phyloP scores from a whole-genome alignment of 2,888 invertebrate species.

The Catocala fraxini region DNA sequence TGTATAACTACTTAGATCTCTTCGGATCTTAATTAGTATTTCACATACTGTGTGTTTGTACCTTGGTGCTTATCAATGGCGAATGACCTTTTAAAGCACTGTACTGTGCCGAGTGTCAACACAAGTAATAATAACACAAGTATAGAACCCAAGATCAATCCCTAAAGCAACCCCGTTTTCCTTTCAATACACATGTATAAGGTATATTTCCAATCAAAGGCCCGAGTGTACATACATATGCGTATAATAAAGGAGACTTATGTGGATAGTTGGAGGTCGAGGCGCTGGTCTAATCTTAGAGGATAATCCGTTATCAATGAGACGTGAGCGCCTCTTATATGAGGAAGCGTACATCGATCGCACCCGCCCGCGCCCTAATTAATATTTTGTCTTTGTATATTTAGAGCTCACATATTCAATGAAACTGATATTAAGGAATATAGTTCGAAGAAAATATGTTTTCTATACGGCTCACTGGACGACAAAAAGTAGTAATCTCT shows the following conservation, averaged over 20 bases:
- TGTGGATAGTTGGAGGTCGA: slow-evolving; percentile 65
- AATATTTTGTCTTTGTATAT: slow-evolving; percentile 37
- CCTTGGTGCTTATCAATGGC: too few species aligned
- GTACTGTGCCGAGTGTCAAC: too few species aligned
- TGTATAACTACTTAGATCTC: too few species aligned
- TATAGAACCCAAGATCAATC: neutral
- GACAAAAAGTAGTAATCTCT: too few species aligned
- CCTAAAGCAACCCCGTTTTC: slow-evolving; percentile 10
- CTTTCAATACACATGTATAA: slow-evolving; percentile 22
- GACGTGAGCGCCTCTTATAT: slow-evolving; percentile 52
- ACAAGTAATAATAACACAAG: too few species aligned
- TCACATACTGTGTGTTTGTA: too few species aligned
- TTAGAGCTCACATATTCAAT: neutral
- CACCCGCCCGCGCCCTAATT: slow-evolving; percentile 36
- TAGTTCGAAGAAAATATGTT: too few species aligned
- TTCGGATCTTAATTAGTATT: too few species aligned
- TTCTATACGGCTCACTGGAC: too few species aligned
- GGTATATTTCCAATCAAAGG: slow-evolving; percentile 47
- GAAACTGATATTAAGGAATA: neutral
- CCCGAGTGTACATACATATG: slow-evolving; percentile 44
- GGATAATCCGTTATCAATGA: slow-evolving; percentile 78
- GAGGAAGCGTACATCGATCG: slow-evolving; percentile 37
- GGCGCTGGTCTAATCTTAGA: slow-evolving; percentile 68
- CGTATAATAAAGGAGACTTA: slow-evolving; percentile 60
- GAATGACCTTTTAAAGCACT: too few species aligned